Percentiles rank a stretch among this genome's conserved stretches.
These are phyloP conservation scores for Lycopodina hypogea DNA, from an alignment of 37 sponge, comb jelly and placozoan species.

Conservation along the genomic window DNA sequence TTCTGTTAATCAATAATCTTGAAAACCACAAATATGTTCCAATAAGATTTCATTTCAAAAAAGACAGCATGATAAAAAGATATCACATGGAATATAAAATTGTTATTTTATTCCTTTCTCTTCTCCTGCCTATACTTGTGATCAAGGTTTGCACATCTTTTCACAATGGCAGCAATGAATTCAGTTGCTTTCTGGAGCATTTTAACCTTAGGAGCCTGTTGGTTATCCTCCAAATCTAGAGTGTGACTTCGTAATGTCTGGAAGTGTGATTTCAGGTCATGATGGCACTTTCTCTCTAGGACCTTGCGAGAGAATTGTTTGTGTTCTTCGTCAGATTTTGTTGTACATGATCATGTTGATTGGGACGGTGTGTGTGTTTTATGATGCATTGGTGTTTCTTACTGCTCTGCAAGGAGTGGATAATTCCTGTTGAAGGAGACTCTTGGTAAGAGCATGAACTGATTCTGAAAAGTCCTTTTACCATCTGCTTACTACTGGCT, in stretches of 20 bases:
- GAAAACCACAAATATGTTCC: no score
- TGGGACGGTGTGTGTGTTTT: slow-evolving; percentile 41
- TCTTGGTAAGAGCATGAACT: slow-evolving; percentile 55
- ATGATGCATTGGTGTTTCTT: slow-evolving; percentile 41
- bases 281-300: slow-evolving; percentile 73
- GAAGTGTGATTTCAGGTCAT: slow-evolving; percentile 77
- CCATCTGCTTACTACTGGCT: slow-evolving; percentile 3
- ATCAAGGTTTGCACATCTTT: slow-evolving; percentile 5
- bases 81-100: no score
- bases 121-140: slow-evolving; percentile 27
- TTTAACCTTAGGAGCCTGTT: slow-evolving; percentile 76
- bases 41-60: no score
- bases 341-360: slow-evolving; percentile 23
- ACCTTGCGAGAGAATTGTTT: slow-evolving; percentile 70
- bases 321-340: slow-evolving; percentile 65
- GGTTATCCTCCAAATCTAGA: slow-evolving; percentile 82
- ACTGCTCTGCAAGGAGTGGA: not conserved
- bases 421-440: slow-evolving; percentile 23
- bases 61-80: no score
- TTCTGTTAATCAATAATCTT: no score
- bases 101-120: slow-evolving; percentile 26
- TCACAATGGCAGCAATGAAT: slow-evolving; percentile 40
- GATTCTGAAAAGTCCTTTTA: slow-evolving; percentile 38
- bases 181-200: slow-evolving; percentile 74
- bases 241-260: slow-evolving; percentile 48